phyloP scores from a whole-genome alignment of 2,797 vertebrate genomes.

The Chromobotia macracanthus region DNA sequence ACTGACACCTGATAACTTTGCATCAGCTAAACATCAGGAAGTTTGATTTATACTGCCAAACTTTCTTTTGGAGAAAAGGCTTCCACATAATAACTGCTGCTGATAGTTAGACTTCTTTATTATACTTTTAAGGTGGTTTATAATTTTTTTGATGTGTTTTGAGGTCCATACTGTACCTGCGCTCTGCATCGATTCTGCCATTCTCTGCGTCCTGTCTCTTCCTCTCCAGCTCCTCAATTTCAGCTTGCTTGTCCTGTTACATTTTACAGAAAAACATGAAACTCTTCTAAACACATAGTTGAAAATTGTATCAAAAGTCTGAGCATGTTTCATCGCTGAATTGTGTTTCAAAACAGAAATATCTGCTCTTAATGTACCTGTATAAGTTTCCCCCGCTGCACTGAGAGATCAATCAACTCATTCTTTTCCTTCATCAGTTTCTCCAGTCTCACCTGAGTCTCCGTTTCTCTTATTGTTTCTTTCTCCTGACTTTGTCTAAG shows the following conservation, averaged over 20 bases:
- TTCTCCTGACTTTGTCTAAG: slow-evolving; percentile 66
- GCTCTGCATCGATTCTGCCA: slow-evolving; percentile 62
- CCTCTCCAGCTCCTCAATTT: slow-evolving; percentile 69
- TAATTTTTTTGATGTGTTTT: neutral
- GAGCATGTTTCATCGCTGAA: neutral
- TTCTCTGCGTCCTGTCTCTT: slow-evolving; percentile 69
- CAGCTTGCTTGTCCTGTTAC: slow-evolving; percentile 72
- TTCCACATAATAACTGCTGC: too few species aligned
- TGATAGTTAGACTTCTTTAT: neutral
- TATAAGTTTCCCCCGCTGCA: slow-evolving; percentile 73
- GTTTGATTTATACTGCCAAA: too few species aligned
- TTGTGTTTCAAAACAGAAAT: neutral
- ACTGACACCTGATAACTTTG: too few species aligned
- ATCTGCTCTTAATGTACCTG: slow-evolving; percentile 63
- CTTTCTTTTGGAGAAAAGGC: too few species aligned
- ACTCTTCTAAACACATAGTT: neutral
- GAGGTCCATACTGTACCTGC: slow-evolving; percentile 64
- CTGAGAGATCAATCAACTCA: slow-evolving; percentile 66
- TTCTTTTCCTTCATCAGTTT: slow-evolving; percentile 71
- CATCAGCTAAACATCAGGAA: too few species aligned
- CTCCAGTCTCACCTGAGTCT: slow-evolving; percentile 61
- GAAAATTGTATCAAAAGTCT: neutral
- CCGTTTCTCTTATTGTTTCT: slow-evolving; percentile 55
- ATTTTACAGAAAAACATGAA: neutral
- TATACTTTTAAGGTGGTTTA: neutral